Base-by-base conservation (phyloP, 2,888 invertebrate genomes). In the Scotopteryx bipunctaria region DNA sequence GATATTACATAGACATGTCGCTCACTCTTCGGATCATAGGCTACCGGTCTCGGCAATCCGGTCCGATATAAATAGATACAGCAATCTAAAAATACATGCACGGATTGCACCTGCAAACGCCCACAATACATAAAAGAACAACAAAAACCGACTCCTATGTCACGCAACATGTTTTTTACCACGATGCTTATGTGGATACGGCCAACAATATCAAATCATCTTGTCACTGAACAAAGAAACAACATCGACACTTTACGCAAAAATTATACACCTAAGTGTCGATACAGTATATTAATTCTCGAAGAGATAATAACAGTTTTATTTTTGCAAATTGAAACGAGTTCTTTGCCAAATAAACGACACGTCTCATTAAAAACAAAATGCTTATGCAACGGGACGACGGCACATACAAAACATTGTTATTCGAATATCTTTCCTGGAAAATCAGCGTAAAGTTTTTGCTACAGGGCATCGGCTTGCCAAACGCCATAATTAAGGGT, bases 41-140 rank as follows among this genome's bases (percentile, higher is more conserved):
- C 72, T 69, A 75, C 71, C 72, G 75, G 71, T 71, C 70, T 66
- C 59, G 60, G 64, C 59, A 61, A 82, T 79, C 87, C 84, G 83
- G 88, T 86, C 77, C 58, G 76, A 63, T 90, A 90, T 82, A 83
- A 89, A 88, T 89, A 89, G 84, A 76, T 42, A 48, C 27, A 58
- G 46, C 57, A 48, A 57, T 75, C 85, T 88, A 87, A 84, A 86
- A 87, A 88, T 88, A 88, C 67, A 59, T 74, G 73, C 77, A 81
- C 79, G 75, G 81, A 82, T 86, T 83, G 78, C 81, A 85, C 83
- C 80, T 83, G 83, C 81, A 71, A 74, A 73, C 63, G 44, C 55
- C 50, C 47, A 56, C 58, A 44, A 44, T 21, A 42, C 45, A 40
- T 29, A 48, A 37, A 51, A 44, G 32, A 41, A 44, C 13, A 46